phyloP scores from a whole-genome alignment of 2,888 invertebrate species.

The Acrobasis suavella region DNA sequence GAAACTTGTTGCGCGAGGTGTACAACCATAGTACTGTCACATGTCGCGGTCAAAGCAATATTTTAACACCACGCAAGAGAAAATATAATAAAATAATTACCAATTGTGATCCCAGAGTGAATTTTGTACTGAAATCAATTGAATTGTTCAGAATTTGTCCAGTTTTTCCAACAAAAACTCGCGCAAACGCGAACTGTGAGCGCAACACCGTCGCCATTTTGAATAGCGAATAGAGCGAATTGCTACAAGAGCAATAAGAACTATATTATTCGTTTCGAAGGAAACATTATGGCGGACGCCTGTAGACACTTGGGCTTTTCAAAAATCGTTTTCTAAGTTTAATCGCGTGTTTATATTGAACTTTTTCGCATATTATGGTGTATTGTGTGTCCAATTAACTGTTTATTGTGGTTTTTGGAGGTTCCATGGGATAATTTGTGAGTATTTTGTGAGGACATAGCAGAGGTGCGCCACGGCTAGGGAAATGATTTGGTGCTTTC shows the following conservation, averaged over 20 bases:
- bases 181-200: conserved; percentile 77
- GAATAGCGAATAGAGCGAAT: conserved; percentile 83
- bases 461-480: conserved; percentile 82
- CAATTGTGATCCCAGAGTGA: conserved; percentile 68
- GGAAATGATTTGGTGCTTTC: conserved; percentile 84
- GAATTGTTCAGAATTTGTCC: conserved; percentile 75
- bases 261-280: conserved; percentile 83
- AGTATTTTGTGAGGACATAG: conserved; percentile 81
- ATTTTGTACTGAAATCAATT: conserved; percentile 70
- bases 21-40: conserved; percentile 80
- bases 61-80: conserved; percentile 65
- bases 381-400: conserved; percentile 74
- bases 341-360: conserved; percentile 81
- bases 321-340: conserved; percentile 83
- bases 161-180: conserved; percentile 76
- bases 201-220: conserved; percentile 83
- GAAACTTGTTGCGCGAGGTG: conserved; percentile 63
- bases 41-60: conserved; percentile 76
- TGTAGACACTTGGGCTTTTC: conserved; percentile 82
- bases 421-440: conserved; percentile 75
- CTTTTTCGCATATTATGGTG: conserved; percentile 82
- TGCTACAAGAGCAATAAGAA: conserved; percentile 83
- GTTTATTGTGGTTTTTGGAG: conserved; percentile 79
- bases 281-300: conserved; percentile 84
- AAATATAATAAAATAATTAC: conserved; percentile 78